Percentiles rank a stretch among this genome's conserved stretches.
Conservation (phyloP, 2,113 vertebrate genomes). For the Grammomys dolichurus region DNA sequence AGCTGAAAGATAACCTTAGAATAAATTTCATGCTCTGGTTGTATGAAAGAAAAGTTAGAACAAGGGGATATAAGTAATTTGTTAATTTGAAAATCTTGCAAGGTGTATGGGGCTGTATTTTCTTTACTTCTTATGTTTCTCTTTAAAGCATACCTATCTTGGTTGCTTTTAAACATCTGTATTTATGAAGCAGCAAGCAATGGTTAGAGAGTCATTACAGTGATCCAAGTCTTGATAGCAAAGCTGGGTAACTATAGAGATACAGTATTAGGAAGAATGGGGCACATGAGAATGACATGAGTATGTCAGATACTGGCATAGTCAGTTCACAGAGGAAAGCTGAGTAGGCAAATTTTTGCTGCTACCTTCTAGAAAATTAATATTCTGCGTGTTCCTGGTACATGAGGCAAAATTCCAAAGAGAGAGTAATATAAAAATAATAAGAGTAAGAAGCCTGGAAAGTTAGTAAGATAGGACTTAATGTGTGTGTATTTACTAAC, state of each 20-base stretch:
- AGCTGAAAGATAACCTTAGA: conserved; percentile 19
- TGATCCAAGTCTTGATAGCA: neutral
- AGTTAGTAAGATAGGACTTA: neutral
- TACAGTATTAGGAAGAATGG: neutral
- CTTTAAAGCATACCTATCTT: neutral
- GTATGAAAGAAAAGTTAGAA: neutral
- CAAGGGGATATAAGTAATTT: conserved; percentile 31
- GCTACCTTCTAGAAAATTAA: neutral
- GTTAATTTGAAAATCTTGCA: neutral
- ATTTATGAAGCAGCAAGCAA: neutral
- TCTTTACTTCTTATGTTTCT: neutral
- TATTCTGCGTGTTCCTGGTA: neutral
- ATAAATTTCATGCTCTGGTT: neutral
- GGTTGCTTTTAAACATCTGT: neutral
- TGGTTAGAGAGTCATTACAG: neutral
- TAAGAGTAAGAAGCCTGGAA: neutral
- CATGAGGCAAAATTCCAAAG: neutral
- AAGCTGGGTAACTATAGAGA: neutral
- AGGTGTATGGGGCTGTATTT: neutral
- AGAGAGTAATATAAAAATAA: neutral
- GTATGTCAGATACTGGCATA: neutral
- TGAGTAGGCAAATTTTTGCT: neutral
- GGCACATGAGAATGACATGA: neutral
- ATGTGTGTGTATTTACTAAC: neutral
- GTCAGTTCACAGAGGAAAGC: neutral